A percentile compares a stretch with the other conserved stretches of the same genome.
Conservation (phyloP, 2,113 vertebrate species). For the Marmota monax region DNA sequence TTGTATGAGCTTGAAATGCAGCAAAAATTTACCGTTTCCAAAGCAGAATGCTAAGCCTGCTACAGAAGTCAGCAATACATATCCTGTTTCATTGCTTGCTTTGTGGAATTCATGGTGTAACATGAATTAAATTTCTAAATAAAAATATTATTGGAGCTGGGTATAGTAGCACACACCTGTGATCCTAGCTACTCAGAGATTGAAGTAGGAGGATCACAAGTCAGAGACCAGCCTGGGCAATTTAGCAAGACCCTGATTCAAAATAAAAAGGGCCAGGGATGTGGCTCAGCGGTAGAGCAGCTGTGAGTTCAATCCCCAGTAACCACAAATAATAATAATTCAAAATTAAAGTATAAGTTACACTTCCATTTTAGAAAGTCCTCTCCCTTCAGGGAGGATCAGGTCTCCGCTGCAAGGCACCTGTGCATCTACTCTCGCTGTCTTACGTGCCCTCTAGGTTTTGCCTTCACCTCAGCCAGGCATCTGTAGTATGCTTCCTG, state of each 20-base stretch:
- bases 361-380: neutral
- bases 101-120: neutral
- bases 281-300: neutral
- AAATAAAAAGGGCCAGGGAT: too few species aligned
- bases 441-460: neutral
- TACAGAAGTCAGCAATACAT: neutral
- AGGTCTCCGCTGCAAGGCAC: neutral
- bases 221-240: neutral
- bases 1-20: neutral
- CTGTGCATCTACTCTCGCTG: neutral
- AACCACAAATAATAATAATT: neutral
- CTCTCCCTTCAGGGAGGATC: neutral
- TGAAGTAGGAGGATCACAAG: neutral
- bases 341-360: neutral
- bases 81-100: neutral
- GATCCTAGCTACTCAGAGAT: neutral
- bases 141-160: neutral
- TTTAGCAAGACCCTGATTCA: neutral
- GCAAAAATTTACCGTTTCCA: neutral
- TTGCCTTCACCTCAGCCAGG: neutral
- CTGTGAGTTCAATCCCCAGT: neutral
- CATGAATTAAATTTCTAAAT: slow-evolving; percentile 4
- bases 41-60: neutral
- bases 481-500: neutral
- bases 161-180: neutral